phyloP scores from a whole-genome alignment of 2,797 vertebrate genomes.

The Parauchenoglanis punctatus region DNA sequence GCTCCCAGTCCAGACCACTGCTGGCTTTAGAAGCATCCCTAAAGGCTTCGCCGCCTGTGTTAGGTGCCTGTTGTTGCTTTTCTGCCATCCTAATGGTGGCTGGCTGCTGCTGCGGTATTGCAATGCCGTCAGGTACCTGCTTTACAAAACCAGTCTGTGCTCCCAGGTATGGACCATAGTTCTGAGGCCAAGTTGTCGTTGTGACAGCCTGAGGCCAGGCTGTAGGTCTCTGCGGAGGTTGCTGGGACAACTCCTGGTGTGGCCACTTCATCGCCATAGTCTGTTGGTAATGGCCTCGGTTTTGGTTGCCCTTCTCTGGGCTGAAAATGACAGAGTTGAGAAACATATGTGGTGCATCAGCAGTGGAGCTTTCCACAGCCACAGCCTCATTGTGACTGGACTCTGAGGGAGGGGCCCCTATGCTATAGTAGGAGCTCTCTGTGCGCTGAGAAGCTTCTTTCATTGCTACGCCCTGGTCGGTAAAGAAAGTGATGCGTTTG shows the following conservation, averaged over 20 bases:
- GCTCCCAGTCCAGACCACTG: slow-evolving; percentile 74
- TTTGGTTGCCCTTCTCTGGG: slow-evolving; percentile 85
- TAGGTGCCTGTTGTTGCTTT: slow-evolving; percentile 69
- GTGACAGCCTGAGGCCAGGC: slow-evolving; percentile 79
- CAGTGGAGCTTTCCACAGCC: slow-evolving; percentile 67
- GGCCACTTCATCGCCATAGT: slow-evolving; percentile 89
- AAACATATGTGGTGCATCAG: slow-evolving; percentile 75
- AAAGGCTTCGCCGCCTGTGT: slow-evolving; percentile 64
- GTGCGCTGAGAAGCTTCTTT: slow-evolving; percentile 84
- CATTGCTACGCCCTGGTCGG: slow-evolving; percentile 78
- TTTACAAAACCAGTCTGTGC: slow-evolving; percentile 71
- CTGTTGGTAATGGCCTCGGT: slow-evolving; percentile 85
- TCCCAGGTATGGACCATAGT: slow-evolving; percentile 79
- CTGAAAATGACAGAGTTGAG: slow-evolving; percentile 86
- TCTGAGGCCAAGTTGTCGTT: slow-evolving; percentile 80
- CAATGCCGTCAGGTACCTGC: slow-evolving; percentile 62
- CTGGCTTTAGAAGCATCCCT: slow-evolving; percentile 66
- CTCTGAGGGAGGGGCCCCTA: slow-evolving; percentile 76
- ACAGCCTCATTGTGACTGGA: slow-evolving; percentile 73
- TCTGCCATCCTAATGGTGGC: slow-evolving; percentile 76
- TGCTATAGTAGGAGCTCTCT: slow-evolving; percentile 84
- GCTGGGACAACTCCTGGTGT: slow-evolving; percentile 74
- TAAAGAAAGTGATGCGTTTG: slow-evolving; percentile 90
- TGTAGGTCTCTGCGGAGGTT: slow-evolving; percentile 76
- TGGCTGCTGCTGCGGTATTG: slow-evolving; percentile 61